Evolutionary conservation across 2,888 invertebrate species (phyloP).

Genomic region (Leptogaster cylindrica): DNA sequence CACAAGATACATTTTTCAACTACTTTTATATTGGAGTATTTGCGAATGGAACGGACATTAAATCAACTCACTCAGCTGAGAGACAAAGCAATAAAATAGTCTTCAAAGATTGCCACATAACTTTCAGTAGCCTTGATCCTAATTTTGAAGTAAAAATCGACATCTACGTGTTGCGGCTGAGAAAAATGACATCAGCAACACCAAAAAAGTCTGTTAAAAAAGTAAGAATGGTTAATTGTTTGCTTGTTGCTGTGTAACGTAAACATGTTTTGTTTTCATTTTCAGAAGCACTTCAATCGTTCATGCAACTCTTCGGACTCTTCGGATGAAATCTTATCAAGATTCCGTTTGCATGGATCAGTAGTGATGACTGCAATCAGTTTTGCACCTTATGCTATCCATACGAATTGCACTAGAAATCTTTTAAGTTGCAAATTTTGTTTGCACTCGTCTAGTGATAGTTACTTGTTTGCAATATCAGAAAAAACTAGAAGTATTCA

Average conservation of each 20-base stretch:
- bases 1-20: slow-evolving; percentile 59
- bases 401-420: not conserved
- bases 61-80: slow-evolving; percentile 59
- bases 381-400: slow-evolving; percentile 54
- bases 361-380: slow-evolving; percentile 53
- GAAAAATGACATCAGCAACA: slow-evolving; percentile 52
- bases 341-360: slow-evolving; percentile 58
- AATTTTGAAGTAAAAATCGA: slow-evolving; percentile 62
- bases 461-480: slow-evolving; percentile 51
- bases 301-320: slow-evolving; percentile 49
- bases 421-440: slow-evolving; percentile 50
- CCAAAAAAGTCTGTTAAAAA: slow-evolving; percentile 4
- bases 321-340: slow-evolving; percentile 54
- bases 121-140: slow-evolving; percentile 57
- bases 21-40: slow-evolving; percentile 60
- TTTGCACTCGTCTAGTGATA: slow-evolving; percentile 51
- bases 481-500: slow-evolving; percentile 53
- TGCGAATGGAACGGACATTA: slow-evolving; percentile 55
- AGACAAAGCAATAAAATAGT: slow-evolving; percentile 54
- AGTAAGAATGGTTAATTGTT: not conserved
- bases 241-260: no score
- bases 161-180: slow-evolving; percentile 62
- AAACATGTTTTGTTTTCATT: not conserved
- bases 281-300: slow-evolving; percentile 17
- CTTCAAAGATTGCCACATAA: slow-evolving; percentile 57